Evolutionary conservation across 1,140 invertebrate genomes (phyloP).

Genomic region (Ostrea edulis): DNA sequence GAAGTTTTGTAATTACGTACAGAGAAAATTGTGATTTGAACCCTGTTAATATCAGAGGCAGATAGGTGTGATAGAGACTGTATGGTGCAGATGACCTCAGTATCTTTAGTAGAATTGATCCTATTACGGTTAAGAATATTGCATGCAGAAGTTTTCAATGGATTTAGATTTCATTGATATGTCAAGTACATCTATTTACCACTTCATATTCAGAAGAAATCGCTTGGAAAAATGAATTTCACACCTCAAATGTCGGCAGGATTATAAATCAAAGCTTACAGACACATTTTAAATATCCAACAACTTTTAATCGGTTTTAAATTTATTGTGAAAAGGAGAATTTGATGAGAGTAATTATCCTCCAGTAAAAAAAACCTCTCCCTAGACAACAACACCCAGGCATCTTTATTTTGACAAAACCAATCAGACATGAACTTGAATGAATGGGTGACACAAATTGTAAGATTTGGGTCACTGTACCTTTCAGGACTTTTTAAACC

Average conservation of each 20-base stretch:
- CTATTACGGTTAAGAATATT: no score
- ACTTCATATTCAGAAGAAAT: background rate
- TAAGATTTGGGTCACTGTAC: background rate
- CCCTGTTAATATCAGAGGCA: no score
- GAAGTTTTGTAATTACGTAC: no score
- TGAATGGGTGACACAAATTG: background rate
- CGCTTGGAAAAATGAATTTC: background rate
- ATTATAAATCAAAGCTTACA: background rate
- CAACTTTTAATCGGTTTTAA: background rate
- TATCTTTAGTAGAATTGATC: no score
- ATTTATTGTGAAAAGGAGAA: conserved; percentile 16
- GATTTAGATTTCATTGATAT: background rate
- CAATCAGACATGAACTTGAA: background rate
- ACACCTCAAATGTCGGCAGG: background rate
- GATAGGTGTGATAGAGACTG: no score
- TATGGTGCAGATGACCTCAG: no score
- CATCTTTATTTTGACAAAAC: conserved; percentile 30
- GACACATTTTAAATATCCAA: background rate
- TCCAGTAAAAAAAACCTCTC: background rate
- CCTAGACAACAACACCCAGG: background rate
- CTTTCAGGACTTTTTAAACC: background rate
- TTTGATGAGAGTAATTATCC: conserved; percentile 12
- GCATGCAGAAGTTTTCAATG: no score
- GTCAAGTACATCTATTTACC: background rate
- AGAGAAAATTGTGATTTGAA: no score